Percentiles rank a stretch among this genome's conserved stretches.
Evolutionary conservation across 2,888 invertebrate genomes (phyloP).

Genomic region (Germaria angustata): DNA sequence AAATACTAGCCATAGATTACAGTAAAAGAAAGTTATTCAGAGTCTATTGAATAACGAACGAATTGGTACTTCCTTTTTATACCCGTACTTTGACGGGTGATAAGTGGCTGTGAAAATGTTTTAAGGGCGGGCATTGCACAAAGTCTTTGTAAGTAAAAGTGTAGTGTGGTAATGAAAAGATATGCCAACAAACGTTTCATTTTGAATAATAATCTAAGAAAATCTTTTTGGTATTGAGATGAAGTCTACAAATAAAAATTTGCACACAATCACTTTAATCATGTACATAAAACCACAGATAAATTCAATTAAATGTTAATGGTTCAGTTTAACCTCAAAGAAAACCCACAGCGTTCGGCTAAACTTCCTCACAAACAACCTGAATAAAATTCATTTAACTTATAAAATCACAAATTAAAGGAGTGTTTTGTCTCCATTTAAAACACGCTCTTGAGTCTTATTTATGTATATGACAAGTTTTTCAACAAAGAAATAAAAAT

Average conservation of each 20-base stretch:
- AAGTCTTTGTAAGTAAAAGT: not conserved
- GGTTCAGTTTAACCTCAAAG: conserved; percentile 3
- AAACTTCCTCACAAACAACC: conserved; percentile 11
- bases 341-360: not conserved
- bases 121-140: not conserved
- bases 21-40: conserved; percentile 42
- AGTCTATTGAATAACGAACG: not conserved
- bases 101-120: conserved; percentile 20
- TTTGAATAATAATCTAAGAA: not conserved
- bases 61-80: conserved; percentile 5
- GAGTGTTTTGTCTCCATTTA: conserved; percentile 30
- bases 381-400: not conserved
- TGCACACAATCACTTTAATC: not conserved
- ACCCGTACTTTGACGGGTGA: not conserved
- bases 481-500: not conserved
- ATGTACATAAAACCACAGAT: not conserved
- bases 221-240: not conserved
- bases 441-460: conserved; percentile 23
- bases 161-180: not conserved
- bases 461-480: not conserved
- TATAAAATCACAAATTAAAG: conserved; percentile 22
- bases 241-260: not conserved
- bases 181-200: not conserved
- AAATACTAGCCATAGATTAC: conserved; percentile 25
- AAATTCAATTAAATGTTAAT: conserved; percentile 28